Conservation (phyloP, 2,797 vertebrate species). For the Onychomys torridus region DNA sequence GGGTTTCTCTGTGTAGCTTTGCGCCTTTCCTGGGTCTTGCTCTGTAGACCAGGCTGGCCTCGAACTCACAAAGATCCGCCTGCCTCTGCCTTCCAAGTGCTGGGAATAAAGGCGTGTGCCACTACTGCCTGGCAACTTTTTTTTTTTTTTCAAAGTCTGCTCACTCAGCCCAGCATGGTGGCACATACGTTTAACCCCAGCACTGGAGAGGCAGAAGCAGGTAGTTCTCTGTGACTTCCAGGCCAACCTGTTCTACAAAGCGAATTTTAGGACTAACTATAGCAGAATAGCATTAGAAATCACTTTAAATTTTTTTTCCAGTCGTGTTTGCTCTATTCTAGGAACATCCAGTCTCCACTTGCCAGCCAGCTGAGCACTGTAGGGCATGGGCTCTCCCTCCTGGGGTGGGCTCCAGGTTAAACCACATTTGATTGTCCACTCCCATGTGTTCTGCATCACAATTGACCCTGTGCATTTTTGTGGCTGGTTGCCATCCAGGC, state of each 20-base stretch:
- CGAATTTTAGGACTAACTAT: background rate
- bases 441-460: background rate
- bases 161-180: background rate
- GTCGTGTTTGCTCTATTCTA: background rate
- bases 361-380: background rate
- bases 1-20: too few species aligned
- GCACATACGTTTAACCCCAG: background rate
- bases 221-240: background rate
- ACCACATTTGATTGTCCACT: background rate
- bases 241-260: background rate
- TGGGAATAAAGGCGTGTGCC: too few species aligned
- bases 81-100: too few species aligned
- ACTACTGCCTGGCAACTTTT: too few species aligned
- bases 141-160: background rate
- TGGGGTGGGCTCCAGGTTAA: too few species aligned
- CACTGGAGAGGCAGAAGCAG: background rate
- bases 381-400: accelerated
- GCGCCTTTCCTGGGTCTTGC: too few species aligned
- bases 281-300: background rate
- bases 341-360: background rate
- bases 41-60: too few species aligned
- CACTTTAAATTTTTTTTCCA: background rate
- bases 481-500: background rate
- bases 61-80: too few species aligned
- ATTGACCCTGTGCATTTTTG: background rate